These are phyloP conservation scores for Meriones unguiculatus DNA, from an alignment of 2,113 vertebrate genomes.

Conservation along the genomic window DNA sequence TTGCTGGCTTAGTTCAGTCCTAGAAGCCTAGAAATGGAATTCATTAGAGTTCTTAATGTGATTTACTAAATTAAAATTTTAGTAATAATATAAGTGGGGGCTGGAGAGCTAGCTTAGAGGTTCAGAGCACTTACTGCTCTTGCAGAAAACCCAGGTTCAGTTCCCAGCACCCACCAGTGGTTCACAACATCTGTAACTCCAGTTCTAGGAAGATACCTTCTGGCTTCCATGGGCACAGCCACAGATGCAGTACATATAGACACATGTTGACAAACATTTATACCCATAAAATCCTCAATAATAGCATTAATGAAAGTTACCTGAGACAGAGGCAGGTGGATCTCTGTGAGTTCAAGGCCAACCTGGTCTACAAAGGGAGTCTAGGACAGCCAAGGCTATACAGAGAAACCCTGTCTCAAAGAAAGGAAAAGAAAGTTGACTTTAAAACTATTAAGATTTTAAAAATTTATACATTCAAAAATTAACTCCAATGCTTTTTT, in stretches of 20 bases:
- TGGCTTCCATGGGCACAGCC: neutral
- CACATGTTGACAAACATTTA: neutral
- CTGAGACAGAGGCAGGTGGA: too few species aligned
- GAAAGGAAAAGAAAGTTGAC: neutral
- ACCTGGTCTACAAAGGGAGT: too few species aligned
- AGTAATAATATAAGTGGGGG: neutral
- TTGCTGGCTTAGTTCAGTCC: neutral
- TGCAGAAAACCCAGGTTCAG: neutral
- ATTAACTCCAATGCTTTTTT: neutral
- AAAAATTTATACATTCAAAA: neutral
- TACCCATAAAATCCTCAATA: neutral
- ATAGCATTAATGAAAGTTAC: neutral
- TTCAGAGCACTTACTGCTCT: neutral
- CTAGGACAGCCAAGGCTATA: too few species aligned
- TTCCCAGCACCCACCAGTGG: neutral
- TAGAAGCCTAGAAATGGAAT: conserved; percentile 28
- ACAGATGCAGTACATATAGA: neutral
- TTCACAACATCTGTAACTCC: neutral
- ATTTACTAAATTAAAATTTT: neutral
- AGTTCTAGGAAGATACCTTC: neutral
- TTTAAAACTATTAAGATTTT: neutral
- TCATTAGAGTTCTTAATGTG: conserved; percentile 26
- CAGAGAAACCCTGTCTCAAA: too few species aligned
- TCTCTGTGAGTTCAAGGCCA: too few species aligned
- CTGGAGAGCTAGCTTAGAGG: neutral